Evolutionary conservation across 2,113 vertebrate genomes (phyloP).

Genomic region (Enhydra lutris): DNA sequence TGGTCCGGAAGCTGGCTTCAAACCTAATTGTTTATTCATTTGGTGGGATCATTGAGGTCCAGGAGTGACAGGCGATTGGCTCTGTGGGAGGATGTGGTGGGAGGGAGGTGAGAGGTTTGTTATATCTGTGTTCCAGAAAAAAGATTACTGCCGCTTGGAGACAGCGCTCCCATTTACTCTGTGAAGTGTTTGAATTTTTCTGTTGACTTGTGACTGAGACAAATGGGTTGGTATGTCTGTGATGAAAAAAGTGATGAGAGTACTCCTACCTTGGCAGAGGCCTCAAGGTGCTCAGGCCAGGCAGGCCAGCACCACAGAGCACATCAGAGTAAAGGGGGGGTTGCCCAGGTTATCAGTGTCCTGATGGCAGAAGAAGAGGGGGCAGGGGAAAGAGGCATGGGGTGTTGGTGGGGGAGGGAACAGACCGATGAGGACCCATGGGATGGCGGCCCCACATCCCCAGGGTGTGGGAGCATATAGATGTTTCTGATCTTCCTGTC

Average conservation of each 20-base stretch:
- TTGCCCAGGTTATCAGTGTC: not conserved
- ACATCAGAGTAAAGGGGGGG: not conserved
- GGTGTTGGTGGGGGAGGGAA: not conserved
- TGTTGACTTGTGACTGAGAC: conserved; percentile 61
- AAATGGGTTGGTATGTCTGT: conserved; percentile 22
- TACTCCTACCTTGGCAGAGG: not conserved
- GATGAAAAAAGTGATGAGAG: not conserved
- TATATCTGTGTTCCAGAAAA: not conserved
- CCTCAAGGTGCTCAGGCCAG: not conserved
- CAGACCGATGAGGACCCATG: too few species aligned
- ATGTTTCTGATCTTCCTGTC: not conserved
- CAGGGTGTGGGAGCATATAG: not conserved
- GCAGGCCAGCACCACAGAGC: not conserved
- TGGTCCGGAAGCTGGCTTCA: not conserved
- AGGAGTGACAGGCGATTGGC: not conserved
- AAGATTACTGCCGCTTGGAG: not conserved
- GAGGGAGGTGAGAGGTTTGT: conserved; percentile 24
- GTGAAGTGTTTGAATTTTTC: conserved; percentile 30
- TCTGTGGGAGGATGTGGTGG: not conserved
- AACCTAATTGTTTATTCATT: conserved; percentile 41
- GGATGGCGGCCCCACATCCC: not conserved
- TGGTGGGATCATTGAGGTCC: not conserved
- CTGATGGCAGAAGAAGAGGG: not conserved
- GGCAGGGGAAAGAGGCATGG: not conserved
- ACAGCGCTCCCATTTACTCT: conserved; percentile 31